Evolutionary conservation across 1,140 invertebrate species (phyloP).

Genomic region (Nixonia krombeini): DNA sequence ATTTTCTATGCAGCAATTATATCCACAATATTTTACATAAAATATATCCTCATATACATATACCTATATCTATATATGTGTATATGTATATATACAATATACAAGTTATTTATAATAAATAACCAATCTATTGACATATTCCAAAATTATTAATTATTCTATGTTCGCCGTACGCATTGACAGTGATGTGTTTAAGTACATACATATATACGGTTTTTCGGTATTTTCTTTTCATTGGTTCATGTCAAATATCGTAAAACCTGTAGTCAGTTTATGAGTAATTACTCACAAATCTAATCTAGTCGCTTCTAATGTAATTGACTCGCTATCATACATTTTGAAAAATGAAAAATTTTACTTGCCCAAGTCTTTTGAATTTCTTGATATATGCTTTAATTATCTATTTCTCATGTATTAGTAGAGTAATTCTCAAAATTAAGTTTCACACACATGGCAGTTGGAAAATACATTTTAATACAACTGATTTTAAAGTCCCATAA

Average conservation of each 20-base stretch:
- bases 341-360: slow-evolving; percentile 2
- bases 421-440: too few relatives aligned
- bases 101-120: slow-evolving; percentile 55
- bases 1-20: slow-evolving; percentile 54
- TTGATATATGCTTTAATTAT: too few relatives aligned
- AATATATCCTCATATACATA: slow-evolving; percentile 61
- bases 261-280: too few relatives aligned
- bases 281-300: not conserved
- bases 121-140: slow-evolving; percentile 44
- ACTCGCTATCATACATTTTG: not conserved
- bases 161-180: slow-evolving; percentile 22
- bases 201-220: slow-evolving; percentile 2
- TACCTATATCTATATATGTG: not conserved
- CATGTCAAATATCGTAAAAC: not conserved
- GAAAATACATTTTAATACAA: too few relatives aligned
- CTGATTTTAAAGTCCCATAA: too few relatives aligned
- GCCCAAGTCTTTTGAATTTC: too few relatives aligned
- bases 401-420: too few relatives aligned
- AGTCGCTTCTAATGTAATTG: not conserved
- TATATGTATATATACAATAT: too few relatives aligned
- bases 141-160: slow-evolving; percentile 10
- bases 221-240: slow-evolving; percentile 12
- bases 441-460: too few relatives aligned
- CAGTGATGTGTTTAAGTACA: slow-evolving; percentile 36
- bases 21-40: slow-evolving; percentile 66